These are phyloP conservation scores for Microhierax caerulescens DNA, from an alignment of 2,797 vertebrate genomes.

Conservation along the genomic window DNA sequence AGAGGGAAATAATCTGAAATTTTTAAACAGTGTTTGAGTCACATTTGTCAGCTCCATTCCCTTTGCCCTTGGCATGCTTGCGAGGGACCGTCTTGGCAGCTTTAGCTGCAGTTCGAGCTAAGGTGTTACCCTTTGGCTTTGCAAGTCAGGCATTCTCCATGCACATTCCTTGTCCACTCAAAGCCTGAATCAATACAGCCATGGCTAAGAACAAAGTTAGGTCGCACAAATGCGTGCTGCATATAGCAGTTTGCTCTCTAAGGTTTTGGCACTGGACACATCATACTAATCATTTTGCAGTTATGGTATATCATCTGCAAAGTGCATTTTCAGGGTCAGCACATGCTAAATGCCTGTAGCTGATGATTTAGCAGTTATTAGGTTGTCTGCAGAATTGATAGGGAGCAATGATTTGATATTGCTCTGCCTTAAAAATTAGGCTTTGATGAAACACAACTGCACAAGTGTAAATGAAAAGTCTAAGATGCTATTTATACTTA, in stretches of 20 bases:
- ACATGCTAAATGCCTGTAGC: neutral
- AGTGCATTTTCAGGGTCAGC: neutral
- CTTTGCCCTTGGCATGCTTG: neutral
- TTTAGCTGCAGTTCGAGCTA: neutral
- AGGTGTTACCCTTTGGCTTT: neutral
- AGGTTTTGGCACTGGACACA: neutral
- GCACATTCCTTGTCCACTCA: neutral
- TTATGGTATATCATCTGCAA: neutral
- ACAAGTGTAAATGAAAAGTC: neutral
- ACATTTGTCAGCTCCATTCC: neutral
- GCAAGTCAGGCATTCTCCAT: neutral
- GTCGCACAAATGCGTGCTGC: neutral
- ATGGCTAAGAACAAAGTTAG: neutral
- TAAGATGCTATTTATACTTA: neutral
- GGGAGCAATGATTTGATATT: neutral
- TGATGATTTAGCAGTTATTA: neutral
- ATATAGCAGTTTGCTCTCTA: neutral
- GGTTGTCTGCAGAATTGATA: neutral
- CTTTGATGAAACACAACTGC: neutral
- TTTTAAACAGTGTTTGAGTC: neutral
- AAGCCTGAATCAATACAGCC: neutral
- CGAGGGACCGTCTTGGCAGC: neutral
- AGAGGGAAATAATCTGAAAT: neutral
- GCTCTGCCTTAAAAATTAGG: neutral
- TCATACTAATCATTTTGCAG: neutral